A percentile compares a stretch with the other conserved stretches of the same genome.
Conservation (phyloP, 1,140 invertebrate species). For the Drosophila melanogaster region Release_6_plus_ISO1_MT NC_004354.4:10471001-10471500, state of each 20-base stretch:
- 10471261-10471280: constrained; percentile 24
- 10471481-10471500: constrained; percentile 41
- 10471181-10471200: constrained; percentile 16
- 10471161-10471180: constrained; percentile 22
- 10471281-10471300: constrained; percentile 32
- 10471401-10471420: constrained; percentile 35
- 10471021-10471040: constrained; percentile 73
- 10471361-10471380: constrained; percentile 46
- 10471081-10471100: constrained; percentile 83
- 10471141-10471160: constrained; percentile 17
- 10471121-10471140: constrained; percentile 48
- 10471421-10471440: constrained; percentile 30
- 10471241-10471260: constrained; percentile 52
- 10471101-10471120: constrained; percentile 78
- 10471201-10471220: constrained; percentile 52
- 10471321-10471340: constrained; percentile 51
- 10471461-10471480: constrained; percentile 55
- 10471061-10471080: constrained; percentile 65
- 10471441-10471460: constrained; percentile 54
- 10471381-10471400: constrained; percentile 20
- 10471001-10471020: constrained; percentile 89
- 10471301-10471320: constrained; percentile 41
- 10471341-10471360: constrained; percentile 26
- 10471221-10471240: constrained; percentile 77
- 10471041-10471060: constrained; percentile 35